These are phyloP conservation scores for Mobula hypostoma DNA, from an alignment of 2,113 vertebrate genomes.

Conservation along the genomic window DNA sequence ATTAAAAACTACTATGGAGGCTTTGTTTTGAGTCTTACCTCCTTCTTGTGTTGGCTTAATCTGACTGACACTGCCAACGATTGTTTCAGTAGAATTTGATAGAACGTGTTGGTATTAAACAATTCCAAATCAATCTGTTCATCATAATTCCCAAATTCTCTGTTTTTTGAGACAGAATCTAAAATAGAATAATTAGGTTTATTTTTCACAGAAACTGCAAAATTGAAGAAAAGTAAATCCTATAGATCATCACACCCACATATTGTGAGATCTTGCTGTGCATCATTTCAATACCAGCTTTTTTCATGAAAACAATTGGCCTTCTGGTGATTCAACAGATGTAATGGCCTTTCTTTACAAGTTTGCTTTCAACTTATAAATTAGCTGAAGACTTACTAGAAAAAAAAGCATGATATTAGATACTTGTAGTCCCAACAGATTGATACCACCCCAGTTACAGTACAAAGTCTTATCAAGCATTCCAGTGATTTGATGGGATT, in stretches of 20 bases:
- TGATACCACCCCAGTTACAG: not conserved
- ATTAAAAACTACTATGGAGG: not conserved
- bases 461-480: not conserved
- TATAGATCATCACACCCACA: not conserved
- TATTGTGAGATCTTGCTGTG: not conserved
- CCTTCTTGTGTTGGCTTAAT: constrained; percentile 68
- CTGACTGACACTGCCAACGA: constrained; percentile 66
- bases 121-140: constrained; percentile 74
- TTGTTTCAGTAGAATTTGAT: constrained; percentile 67
- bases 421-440: not conserved
- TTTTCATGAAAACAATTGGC: not conserved
- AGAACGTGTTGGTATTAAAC: constrained; percentile 74
- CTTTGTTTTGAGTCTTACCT: constrained; percentile 55
- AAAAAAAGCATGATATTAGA: not conserved
- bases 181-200: not conserved
- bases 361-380: not conserved
- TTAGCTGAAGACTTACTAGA: not conserved
- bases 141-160: constrained; percentile 66
- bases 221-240: not conserved
- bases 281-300: not conserved
- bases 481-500: not conserved
- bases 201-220: not conserved
- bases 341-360: not conserved
- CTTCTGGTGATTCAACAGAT: not conserved
- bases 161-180: constrained; percentile 40